Conservation (phyloP, 2,888 invertebrate species). For the Petrophora chlorosata region DNA sequence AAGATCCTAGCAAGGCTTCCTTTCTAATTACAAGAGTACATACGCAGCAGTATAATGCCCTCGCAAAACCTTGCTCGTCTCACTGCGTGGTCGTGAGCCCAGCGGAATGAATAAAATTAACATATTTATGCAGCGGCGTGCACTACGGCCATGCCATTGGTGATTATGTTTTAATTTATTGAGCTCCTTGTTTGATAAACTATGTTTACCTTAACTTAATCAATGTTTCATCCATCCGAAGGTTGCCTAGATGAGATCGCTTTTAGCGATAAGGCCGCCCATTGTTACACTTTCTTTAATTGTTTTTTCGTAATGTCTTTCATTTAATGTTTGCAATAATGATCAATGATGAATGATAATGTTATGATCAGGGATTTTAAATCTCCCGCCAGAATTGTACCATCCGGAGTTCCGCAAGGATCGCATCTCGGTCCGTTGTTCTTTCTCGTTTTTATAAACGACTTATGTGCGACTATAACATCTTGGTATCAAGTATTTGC, state of each 20-base stretch:
- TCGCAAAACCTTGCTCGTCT: slow-evolving; percentile 15
- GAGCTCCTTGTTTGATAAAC: too few species aligned
- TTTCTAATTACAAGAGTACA: slow-evolving; percentile 27
- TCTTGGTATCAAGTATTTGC: not conserved
- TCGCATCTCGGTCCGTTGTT: not conserved
- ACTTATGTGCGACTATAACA: not conserved
- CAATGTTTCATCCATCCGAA: too few species aligned
- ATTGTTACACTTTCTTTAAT: too few species aligned
- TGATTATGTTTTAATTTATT: too few species aligned
- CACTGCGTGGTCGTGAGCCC: slow-evolving; percentile 12
- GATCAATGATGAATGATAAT: too few species aligned
- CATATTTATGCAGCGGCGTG: not conserved
- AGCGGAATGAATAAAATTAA: slow-evolving; percentile 1
- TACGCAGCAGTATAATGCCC: slow-evolving; percentile 13
- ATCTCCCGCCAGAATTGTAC: not conserved
- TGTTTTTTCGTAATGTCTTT: too few species aligned
- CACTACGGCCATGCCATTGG: not conserved
- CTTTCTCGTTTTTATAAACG: not conserved
- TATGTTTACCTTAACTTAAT: too few species aligned
- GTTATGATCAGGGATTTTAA: not conserved
- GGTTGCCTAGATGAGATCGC: too few species aligned
- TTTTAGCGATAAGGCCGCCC: too few species aligned
- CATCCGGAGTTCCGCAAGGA: not conserved
- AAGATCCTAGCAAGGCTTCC: slow-evolving; percentile 30
- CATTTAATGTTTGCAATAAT: too few species aligned